These are phyloP conservation scores for Macrotrachela quadricornifera DNA, from an alignment of 1,140 invertebrate species.

Conservation along the genomic window DNA sequence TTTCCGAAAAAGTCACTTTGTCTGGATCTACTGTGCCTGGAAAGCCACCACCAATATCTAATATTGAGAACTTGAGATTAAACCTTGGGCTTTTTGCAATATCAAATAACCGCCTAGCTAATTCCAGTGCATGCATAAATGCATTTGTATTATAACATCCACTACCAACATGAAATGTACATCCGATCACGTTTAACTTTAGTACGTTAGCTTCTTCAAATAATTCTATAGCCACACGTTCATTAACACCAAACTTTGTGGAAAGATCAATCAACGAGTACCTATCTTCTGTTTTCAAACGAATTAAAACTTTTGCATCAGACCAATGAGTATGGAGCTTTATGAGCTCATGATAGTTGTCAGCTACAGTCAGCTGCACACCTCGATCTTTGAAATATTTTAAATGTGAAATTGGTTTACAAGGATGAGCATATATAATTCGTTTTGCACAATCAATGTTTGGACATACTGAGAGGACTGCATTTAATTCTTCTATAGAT, in stretches of 20 bases:
- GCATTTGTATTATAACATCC: conserved; percentile 31
- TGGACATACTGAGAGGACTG: background rate
- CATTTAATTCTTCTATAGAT: background rate
- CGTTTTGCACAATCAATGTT: background rate
- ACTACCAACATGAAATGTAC: conserved; percentile 35
- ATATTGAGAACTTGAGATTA: conserved; percentile 28
- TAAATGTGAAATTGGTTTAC: background rate
- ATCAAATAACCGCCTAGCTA: conserved; percentile 28
- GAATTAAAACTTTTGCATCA: conserved; percentile 42
- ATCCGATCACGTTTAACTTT: conserved; percentile 53
- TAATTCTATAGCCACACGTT: conserved; percentile 51
- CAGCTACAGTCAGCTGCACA: background rate
- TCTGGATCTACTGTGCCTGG: conserved; percentile 17
- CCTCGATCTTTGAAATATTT: background rate
- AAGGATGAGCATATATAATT: background rate
- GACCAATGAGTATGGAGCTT: background rate
- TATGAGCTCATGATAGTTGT: background rate
- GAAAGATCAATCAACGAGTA: conserved; percentile 63
- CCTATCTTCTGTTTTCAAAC: conserved; percentile 66
- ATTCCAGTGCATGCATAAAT: conserved; percentile 26
- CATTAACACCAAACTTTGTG: conserved; percentile 83
- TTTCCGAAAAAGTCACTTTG: no score
- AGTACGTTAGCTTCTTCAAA: conserved; percentile 49
- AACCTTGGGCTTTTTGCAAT: conserved; percentile 14
- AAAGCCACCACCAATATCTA: conserved; percentile 36